phyloP scores from a whole-genome alignment of 2,797 vertebrate species.

The Hybognathus amarus region DNA sequence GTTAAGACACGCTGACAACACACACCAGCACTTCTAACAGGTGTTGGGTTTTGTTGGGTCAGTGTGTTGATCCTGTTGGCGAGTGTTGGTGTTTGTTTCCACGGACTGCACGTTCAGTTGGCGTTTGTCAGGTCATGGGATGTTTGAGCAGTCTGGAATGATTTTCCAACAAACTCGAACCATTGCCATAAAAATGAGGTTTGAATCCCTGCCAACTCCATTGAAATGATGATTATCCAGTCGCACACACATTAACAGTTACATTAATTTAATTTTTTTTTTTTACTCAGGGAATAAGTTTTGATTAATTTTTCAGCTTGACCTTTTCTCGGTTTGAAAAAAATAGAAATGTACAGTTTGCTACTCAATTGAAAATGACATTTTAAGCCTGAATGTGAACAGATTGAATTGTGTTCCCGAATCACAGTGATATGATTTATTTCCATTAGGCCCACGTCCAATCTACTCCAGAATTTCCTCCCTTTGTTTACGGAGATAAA shows the following conservation, averaged over 20 bases:
- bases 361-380: constrained; percentile 11
- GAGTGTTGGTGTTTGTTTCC: background rate
- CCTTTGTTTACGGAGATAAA: constrained; percentile 53
- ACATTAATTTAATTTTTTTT: too few relatives aligned
- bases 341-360: background rate
- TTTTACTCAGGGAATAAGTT: background rate
- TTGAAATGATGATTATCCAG: background rate
- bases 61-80: background rate
- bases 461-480: background rate
- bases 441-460: background rate
- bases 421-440: constrained; percentile 35
- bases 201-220: background rate
- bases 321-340: background rate
- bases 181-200: background rate
- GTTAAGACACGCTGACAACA: background rate
- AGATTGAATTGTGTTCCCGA: constrained; percentile 5
- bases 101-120: background rate
- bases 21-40: background rate
- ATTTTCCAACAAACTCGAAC: background rate
- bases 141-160: constrained; percentile 3
- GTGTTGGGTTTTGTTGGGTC: background rate
- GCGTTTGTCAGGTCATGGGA: background rate
- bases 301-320: constrained; percentile 2
- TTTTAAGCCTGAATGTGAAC: background rate
- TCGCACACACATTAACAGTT: background rate